These are phyloP conservation scores for Synanthedon tipuliformis DNA, from an alignment of 2,888 invertebrate species.

Conservation along the genomic window DNA sequence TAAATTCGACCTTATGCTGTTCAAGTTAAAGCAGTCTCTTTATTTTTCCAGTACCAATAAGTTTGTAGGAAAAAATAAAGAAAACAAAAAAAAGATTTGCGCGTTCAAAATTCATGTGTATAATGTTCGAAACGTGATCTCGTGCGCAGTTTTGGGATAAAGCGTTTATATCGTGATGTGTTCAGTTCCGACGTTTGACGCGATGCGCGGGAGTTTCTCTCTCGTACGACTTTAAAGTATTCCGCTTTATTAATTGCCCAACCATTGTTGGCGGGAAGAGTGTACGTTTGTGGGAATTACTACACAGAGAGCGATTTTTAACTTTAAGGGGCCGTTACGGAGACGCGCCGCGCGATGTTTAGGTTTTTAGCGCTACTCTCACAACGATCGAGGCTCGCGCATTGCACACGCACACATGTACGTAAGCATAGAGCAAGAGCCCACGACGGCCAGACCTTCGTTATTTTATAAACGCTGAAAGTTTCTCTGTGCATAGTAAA, in stretches of 20 bases:
- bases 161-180: constrained; percentile 38
- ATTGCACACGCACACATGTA: too few species aligned
- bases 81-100: constrained; percentile 23
- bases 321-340: too few species aligned
- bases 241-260: constrained; percentile 40
- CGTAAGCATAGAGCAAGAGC: too few species aligned
- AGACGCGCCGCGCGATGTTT: too few species aligned
- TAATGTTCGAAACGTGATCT: constrained; percentile 61
- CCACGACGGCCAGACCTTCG: too few species aligned
- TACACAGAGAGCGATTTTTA: too few species aligned
- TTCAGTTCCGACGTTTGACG: constrained; percentile 31
- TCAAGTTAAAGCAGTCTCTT: neutral
- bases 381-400: too few species aligned
- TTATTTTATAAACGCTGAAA: too few species aligned
- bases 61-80: constrained; percentile 2
- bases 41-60: neutral
- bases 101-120: constrained; percentile 45
- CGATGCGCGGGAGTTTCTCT: constrained; percentile 31
- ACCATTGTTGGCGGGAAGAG: constrained; percentile 31
- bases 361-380: too few species aligned
- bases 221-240: constrained; percentile 9
- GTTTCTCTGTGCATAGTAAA: too few species aligned
- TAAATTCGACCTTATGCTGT: neutral
- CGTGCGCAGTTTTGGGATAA: constrained; percentile 43
- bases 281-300: constrained; percentile 17